These are phyloP conservation scores for Cyanoliseus patagonus DNA, from an alignment of 2,113 vertebrate species.

Conservation along the genomic window DNA sequence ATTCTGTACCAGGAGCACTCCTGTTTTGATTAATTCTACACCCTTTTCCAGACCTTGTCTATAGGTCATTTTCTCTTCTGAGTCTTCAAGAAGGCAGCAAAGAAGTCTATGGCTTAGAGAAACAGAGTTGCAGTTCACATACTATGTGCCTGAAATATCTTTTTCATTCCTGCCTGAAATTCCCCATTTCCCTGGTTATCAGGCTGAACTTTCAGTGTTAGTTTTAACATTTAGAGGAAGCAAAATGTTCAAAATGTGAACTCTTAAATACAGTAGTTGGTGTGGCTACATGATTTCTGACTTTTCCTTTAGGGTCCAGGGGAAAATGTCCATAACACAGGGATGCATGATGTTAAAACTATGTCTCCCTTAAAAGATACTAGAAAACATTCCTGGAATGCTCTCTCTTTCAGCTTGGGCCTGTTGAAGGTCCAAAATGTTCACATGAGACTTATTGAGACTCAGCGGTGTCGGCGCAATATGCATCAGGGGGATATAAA, in stretches of 20 bases:
- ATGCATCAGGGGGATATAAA: neutral
- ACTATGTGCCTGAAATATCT: neutral
- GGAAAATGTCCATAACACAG: neutral
- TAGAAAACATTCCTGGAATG: neutral
- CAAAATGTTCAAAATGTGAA: neutral
- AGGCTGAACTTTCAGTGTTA: neutral
- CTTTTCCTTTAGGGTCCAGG: neutral
- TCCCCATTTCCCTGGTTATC: neutral
- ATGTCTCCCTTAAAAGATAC: neutral
- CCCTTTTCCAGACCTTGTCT: neutral
- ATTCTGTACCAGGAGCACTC: neutral
- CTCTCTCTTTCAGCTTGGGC: neutral
- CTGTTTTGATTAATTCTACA: neutral
- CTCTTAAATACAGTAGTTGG: neutral
- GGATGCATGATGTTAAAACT: neutral
- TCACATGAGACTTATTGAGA: neutral
- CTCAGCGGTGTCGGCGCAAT: fast-evolving
- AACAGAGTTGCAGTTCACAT: neutral
- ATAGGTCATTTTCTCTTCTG: neutral
- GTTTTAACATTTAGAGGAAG: neutral
- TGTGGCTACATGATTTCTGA: neutral
- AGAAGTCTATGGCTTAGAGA: neutral
- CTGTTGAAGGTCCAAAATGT: neutral
- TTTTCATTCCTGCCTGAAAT: neutral
- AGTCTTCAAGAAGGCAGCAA: neutral